Evolutionary conservation across 2,797 vertebrate species (phyloP).

Genomic region (Mionectes olivaceus): DNA sequence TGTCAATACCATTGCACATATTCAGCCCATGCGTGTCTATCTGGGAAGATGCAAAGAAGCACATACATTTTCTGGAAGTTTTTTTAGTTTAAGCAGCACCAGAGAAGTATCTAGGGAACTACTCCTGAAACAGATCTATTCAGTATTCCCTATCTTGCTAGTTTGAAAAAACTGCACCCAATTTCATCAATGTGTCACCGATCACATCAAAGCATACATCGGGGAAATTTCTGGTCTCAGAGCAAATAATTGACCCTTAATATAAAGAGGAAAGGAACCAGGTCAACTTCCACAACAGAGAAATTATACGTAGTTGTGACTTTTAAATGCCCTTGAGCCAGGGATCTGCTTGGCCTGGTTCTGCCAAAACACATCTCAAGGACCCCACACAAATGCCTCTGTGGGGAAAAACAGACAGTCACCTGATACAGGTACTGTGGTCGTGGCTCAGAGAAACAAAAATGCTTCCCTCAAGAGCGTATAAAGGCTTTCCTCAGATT

Average conservation of each 20-base stretch:
- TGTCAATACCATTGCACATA: rapidly evolving
- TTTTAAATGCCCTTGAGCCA: neutral
- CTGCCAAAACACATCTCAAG: neutral
- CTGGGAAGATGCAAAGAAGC: neutral
- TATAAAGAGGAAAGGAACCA: neutral
- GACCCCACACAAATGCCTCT: neutral
- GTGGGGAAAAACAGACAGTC: neutral
- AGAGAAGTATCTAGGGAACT: neutral
- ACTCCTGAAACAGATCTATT: neutral
- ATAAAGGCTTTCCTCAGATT: neutral
- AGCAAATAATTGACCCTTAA: neutral
- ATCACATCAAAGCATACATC: neutral
- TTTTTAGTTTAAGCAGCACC: neutral
- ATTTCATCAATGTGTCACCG: neutral
- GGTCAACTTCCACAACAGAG: neutral
- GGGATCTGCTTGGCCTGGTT: neutral
- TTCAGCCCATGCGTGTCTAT: neutral
- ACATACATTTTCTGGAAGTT: neutral
- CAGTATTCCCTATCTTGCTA: neutral
- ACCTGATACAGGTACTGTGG: neutral
- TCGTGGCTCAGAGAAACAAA: neutral
- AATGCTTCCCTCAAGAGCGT: rapidly evolving
- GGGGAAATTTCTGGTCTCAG: neutral
- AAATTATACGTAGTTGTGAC: neutral
- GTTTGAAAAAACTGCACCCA: neutral